phyloP scores from a whole-genome alignment of 2,888 invertebrate genomes.

The Aphodius granarius region DNA sequence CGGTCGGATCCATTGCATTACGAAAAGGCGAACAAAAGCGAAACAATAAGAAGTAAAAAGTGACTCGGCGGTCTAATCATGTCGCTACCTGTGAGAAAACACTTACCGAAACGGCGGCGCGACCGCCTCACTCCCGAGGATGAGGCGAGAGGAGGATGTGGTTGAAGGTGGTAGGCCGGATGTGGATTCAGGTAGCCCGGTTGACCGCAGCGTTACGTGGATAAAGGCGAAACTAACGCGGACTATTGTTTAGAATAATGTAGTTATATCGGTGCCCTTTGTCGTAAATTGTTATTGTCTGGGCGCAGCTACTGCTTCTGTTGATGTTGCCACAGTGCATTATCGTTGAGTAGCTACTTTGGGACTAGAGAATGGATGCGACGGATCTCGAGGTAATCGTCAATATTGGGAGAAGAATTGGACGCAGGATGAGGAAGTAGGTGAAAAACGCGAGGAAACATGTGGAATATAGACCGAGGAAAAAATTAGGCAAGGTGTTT shows the following conservation, averaged over 20 bases:
- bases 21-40: neutral
- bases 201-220: slow-evolving; percentile 51
- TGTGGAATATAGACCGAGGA: neutral
- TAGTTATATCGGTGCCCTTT: slow-evolving; percentile 28
- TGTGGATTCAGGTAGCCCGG: slow-evolving; percentile 53
- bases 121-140: neutral
- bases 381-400: neutral
- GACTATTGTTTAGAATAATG: slow-evolving; percentile 38
- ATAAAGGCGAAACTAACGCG: slow-evolving; percentile 46
- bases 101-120: slow-evolving; percentile 5
- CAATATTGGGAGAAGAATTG: neutral
- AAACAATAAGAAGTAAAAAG: slow-evolving; percentile 4
- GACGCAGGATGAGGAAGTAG: neutral
- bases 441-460: neutral
- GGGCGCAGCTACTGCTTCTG: neutral
- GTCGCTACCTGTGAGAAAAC: slow-evolving; percentile 44
- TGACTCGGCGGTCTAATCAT: slow-evolving; percentile 4
- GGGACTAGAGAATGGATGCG: neutral
- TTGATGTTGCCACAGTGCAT: neutral
- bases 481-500: too few species aligned
- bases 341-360: neutral
- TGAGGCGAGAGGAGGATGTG: slow-evolving; percentile 42
- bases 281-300: slow-evolving; percentile 22
- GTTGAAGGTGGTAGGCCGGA: slow-evolving; percentile 49
- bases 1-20: neutral